Evolutionary conservation across 2,888 invertebrate genomes (phyloP), one percentile per base, ranked within the genome.

Genomic region (Oxyscelio sp.): DNA sequence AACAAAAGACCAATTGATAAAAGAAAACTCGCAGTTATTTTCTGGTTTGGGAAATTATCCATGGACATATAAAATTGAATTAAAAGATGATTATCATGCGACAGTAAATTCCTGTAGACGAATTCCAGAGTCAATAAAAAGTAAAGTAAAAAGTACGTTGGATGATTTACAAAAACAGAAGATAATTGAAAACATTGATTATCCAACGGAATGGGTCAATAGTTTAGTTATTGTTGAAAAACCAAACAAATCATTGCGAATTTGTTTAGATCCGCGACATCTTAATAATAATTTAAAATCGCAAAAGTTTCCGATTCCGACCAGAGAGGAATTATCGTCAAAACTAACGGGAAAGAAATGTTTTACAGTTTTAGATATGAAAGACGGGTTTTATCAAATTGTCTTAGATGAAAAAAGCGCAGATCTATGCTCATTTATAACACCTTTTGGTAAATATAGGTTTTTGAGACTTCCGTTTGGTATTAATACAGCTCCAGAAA

Each of bases 361-460:
- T 15, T 88, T 54, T 21, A 59, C 68, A 21, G 65, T 84, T 22
- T 6, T 84, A 34, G 84, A 85, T 34, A 63, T 75, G 48, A 83
- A 85, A 22, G 71, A 86, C 22, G 83, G 79, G 8, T 87, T 85
- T 54, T 58, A 81, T 52, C 87, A 86, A n/a, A n/a, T n/a, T n/a
- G n/a, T n/a, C n/a, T n/a, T n/a, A n/a, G n/a, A n/a, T n/a, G n/a
- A n/a, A n/a, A n/a, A n/a, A n/a, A n/a, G n/a, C n/a, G n/a, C n/a
- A n/a, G n/a, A n/a, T n/a, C n/a, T n/a, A n/a, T n/a, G n/a, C n/a
- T n/a, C n/a, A n/a, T n/a, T n/a, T n/a, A n/a, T 27, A 27, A 27
- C 27, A 27, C 27, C 27, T 27, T 27, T 27, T 27, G 27, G 27
- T 27, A 27, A 27, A 27, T 27, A 27, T 27, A 3, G 4, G 27